phyloP scores from a whole-genome alignment of 1,140 invertebrate species.

The Ips nitidus region DNA sequence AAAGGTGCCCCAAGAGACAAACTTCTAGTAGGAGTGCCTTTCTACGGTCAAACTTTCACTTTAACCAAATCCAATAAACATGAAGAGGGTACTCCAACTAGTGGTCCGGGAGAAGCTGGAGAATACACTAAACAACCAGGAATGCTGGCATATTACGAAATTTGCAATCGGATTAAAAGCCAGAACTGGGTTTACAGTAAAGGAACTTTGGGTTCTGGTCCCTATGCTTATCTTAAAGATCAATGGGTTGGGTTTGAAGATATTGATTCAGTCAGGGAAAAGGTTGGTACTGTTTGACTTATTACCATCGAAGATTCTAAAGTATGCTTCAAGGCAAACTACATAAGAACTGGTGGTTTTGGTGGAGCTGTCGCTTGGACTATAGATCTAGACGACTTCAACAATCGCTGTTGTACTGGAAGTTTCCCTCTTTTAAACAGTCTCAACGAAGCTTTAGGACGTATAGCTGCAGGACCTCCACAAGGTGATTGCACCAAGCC shows the following conservation, averaged over 20 bases:
- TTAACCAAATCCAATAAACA: conserved; percentile 59
- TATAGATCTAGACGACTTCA: conserved; percentile 88
- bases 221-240: conserved; percentile 75
- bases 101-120: conserved; percentile 75
- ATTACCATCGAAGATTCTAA: neutral
- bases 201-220: conserved; percentile 61
- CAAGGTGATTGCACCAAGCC: conserved; percentile 66
- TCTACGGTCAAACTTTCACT: conserved; percentile 86
- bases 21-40: conserved; percentile 80
- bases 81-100: conserved; percentile 56
- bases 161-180: conserved; percentile 72
- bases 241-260: conserved; percentile 94
- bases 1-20: conserved; percentile 79
- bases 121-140: conserved; percentile 85
- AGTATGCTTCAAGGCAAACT: conserved; percentile 60
- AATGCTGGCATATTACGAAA: conserved; percentile 88
- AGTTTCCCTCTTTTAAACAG: conserved; percentile 73
- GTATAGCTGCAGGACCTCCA: conserved; percentile 59
- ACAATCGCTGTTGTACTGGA: conserved; percentile 76
- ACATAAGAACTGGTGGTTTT: conserved; percentile 68
- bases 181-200: conserved; percentile 61
- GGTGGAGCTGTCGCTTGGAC: conserved; percentile 88
- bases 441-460: conserved; percentile 72
- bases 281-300: conserved; percentile 55
- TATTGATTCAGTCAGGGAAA: conserved; percentile 69